A percentile compares a stretch with the other conserved stretches of the same genome.
phyloP scores from a whole-genome alignment of 1,140 invertebrate species.

The Tetranychus urticae region DNA sequence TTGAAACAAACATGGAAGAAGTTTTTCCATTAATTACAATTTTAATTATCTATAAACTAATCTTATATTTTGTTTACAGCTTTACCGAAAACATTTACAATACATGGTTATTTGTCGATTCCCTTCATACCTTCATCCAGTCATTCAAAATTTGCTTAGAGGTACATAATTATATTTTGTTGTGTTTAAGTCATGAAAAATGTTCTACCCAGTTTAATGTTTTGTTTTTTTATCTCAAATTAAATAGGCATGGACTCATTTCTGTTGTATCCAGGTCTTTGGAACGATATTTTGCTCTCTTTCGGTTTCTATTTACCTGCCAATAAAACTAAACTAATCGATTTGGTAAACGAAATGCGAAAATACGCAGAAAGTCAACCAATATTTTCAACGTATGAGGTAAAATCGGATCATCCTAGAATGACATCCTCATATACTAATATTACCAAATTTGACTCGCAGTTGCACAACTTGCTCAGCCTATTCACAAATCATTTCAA shows the following conservation, averaged over 20 bases:
- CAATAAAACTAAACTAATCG: too few relatives aligned
- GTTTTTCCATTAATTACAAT: background rate
- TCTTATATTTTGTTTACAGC: background rate
- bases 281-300: background rate
- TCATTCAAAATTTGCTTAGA: background rate
- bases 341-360: background rate
- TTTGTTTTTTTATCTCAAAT: background rate
- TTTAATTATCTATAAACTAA: too few relatives aligned
- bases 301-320: background rate
- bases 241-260: background rate
- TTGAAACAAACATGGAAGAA: background rate
- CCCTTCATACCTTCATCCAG: background rate
- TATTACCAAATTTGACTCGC: background rate
- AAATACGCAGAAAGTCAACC: slow-evolving; percentile 2
- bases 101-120: background rate
- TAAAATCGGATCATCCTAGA: background rate
- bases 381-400: background rate
- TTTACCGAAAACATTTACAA: background rate
- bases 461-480: background rate
- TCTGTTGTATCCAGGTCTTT: background rate
- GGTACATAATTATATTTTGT: background rate
- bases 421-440: too few relatives aligned
- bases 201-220: too few relatives aligned
- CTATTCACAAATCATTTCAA: background rate
- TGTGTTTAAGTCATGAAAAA: too few relatives aligned